Percentiles rank a stretch among this genome's conserved stretches.
These are phyloP conservation scores for Harpalus rubripes DNA, from an alignment of 2,888 invertebrate species.

Conservation along the genomic window DNA sequence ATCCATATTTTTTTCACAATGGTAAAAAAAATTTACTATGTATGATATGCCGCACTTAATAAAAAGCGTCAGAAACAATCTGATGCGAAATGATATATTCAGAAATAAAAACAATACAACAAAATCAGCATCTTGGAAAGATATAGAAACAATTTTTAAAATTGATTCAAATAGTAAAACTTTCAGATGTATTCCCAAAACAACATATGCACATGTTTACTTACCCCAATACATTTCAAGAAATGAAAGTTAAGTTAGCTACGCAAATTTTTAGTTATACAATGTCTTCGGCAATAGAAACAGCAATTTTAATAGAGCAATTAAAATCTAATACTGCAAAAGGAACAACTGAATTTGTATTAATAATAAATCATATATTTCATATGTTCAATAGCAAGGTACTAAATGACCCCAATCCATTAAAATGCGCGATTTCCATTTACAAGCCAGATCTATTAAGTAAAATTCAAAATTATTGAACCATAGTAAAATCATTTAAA, in stretches of 20 bases:
- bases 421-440: conserved; percentile 13
- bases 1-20: conserved; percentile 39
- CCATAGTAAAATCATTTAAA: conserved; percentile 37
- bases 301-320: conserved; percentile 44
- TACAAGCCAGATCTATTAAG: not conserved
- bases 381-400: conserved; percentile 38
- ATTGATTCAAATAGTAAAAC: conserved; percentile 31
- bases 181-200: conserved; percentile 38
- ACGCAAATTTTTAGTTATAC: conserved; percentile 41
- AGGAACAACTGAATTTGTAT: conserved; percentile 18
- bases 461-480: not conserved
- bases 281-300: conserved; percentile 13
- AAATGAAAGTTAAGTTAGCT: conserved; percentile 47
- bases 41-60: conserved; percentile 51
- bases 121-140: conserved; percentile 30
- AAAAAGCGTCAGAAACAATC: conserved; percentile 34
- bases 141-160: conserved; percentile 32
- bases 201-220: conserved; percentile 7
- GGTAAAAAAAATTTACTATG: conserved; percentile 27
- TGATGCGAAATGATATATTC: conserved; percentile 27
- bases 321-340: conserved; percentile 21
- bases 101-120: not conserved
- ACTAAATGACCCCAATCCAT: conserved; percentile 17
- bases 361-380: conserved; percentile 40
- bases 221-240: conserved; percentile 46